Conservation (phyloP, 2,797 vertebrate species). For the Nyctibius grandis region DNA sequence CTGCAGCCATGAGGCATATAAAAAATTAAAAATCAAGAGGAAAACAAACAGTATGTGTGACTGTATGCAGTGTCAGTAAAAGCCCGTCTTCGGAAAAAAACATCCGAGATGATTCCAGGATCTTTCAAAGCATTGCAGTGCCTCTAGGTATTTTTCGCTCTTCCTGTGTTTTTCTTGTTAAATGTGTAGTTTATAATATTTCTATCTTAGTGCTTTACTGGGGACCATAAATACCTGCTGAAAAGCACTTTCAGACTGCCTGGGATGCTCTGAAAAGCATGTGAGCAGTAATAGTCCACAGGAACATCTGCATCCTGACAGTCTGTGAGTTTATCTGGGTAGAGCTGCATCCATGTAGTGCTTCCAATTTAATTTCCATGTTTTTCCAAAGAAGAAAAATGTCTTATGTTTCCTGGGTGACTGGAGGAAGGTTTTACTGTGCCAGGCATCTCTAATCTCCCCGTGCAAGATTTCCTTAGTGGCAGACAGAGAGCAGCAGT, state of each 20-base stretch:
- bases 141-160: not conserved
- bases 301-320: constrained; percentile 49
- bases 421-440: not conserved
- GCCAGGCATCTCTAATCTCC: constrained; percentile 40
- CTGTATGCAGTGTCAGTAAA: not conserved
- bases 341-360: not conserved
- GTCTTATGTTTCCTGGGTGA: constrained; percentile 41
- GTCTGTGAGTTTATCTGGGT: constrained; percentile 11
- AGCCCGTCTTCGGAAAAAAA: not conserved
- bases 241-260: not conserved
- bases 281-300: not conserved
- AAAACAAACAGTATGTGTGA: not conserved
- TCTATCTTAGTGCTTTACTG: not conserved
- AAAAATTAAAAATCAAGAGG: not conserved
- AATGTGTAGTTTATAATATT: not conserved
- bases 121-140: not conserved
- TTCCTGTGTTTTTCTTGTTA: constrained; percentile 5
- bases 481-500: constrained; percentile 10
- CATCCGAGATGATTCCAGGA: not conserved
- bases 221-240: not conserved
- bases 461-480: not conserved
- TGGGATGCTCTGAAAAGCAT: not conserved
- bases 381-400: constrained; percentile 24
- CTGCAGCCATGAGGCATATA: not conserved
- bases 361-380: constrained; percentile 40